A percentile compares a stretch with the other conserved stretches of the same genome.
These are phyloP conservation scores for Boulengeromyrus knoepffleri DNA, from an alignment of 2,113 vertebrate genomes.

Conservation along the genomic window DNA sequence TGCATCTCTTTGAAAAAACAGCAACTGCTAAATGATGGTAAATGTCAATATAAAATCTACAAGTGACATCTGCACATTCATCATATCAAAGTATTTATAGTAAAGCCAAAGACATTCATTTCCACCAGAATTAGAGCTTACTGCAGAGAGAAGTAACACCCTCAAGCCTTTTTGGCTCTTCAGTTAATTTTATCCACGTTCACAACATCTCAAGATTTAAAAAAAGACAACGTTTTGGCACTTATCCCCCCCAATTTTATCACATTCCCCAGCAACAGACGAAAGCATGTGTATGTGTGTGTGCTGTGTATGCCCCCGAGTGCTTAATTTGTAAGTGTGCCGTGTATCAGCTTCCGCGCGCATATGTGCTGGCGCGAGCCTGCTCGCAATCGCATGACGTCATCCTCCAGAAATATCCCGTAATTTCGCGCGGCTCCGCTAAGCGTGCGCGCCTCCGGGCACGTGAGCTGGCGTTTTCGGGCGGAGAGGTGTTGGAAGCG, in stretches of 20 bases:
- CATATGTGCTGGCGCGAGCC: background rate
- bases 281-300: conserved; percentile 22
- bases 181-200: conserved; percentile 38
- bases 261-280: conserved; percentile 35
- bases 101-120: background rate
- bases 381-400: background rate
- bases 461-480: conserved; percentile 2
- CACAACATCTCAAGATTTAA: conserved; percentile 26
- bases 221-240: background rate
- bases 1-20: background rate
- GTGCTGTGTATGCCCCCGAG: conserved; percentile 7
- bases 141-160: background rate
- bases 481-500: background rate
- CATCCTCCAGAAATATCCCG: background rate
- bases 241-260: background rate
- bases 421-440: background rate
- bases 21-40: background rate
- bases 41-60: background rate
- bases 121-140: background rate
- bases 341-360: background rate
- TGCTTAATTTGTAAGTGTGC: conserved; percentile 27
- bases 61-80: conserved; percentile 6
- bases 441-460: background rate
- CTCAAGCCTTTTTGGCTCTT: conserved; percentile 14
- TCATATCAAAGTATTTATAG: conserved; percentile 20